Base-by-base conservation (phyloP, 2,113 vertebrate genomes). In the Aegithalos caudatus region DNA sequence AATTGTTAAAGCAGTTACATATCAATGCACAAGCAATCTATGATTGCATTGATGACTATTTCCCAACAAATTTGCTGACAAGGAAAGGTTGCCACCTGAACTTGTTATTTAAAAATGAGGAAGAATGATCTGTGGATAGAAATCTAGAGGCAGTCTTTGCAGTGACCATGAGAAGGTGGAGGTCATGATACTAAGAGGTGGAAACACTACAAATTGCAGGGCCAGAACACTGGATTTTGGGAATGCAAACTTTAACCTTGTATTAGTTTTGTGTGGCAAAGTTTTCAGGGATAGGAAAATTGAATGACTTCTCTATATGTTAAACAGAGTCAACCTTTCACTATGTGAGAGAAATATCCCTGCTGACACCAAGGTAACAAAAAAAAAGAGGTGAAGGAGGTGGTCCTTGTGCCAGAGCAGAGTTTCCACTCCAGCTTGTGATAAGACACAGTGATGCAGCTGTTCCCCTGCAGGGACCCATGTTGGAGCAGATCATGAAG, bases 371-470 rank as follows among this genome's bases (percentile, higher is more conserved):
- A 67, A 45, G 9, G 24, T 31, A 38, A 61, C 38, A 54, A 53
- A 61, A 21, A 51, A 38, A 53, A 38, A 33, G n/a, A 29, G 10
- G 9, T 7, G 12, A 14, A 66, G 8, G 10, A 25, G 9, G 20
- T 40, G 9, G 4, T 51, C 9, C 37, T n/a, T 33, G 19, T 0
- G 0, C 60, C 38, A 51, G 28, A 38, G 12, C 5, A 81, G 16
- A 53, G n/a, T 53, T 53, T 67, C 14, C 17, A 22, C 21, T 35
- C 40, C 45, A 67, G 38, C 21, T 25, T 67, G n/a, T 4, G 6
- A 10, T 67, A 54, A 54, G 11, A n/a, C 20, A 22, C 15, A 22
- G 22, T 35, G 54, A 69, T 14, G n/a, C n/a, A 82, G 14, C 29
- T 47, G 11, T 7, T 9, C 3, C 8, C 9, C 29, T 60, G 9